A percentile compares a stretch with the other conserved stretches of the same genome.
Conservation (phyloP, 2,797 vertebrate genomes). For the Buceros bicornis region DNA sequence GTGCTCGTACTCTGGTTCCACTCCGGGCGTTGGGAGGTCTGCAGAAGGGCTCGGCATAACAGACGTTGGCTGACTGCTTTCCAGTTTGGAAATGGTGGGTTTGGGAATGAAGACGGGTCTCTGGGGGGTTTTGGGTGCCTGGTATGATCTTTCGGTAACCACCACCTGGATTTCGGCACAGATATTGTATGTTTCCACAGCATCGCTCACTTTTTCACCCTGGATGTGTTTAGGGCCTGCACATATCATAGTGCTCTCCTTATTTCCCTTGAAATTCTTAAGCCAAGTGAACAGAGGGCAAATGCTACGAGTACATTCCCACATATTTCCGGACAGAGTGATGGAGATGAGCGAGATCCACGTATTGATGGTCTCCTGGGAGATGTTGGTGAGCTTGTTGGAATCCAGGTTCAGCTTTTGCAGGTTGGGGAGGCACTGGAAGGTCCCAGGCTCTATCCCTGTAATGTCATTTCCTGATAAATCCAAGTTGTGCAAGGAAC, state of each 20-base stretch:
- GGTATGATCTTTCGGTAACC: conserved; percentile 82
- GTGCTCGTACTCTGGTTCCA: conserved; percentile 90
- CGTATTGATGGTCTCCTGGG: conserved; percentile 90
- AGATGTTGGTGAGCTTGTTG: conserved; percentile 95
- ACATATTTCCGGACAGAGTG: conserved; percentile 94
- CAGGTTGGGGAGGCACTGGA: conserved; percentile 94
- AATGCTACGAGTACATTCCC: conserved; percentile 94
- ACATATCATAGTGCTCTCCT: conserved; percentile 94
- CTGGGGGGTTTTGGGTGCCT: conserved; percentile 79
- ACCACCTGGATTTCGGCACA: conserved; percentile 87
- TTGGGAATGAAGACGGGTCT: conserved; percentile 81
- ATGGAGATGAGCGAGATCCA: conserved; percentile 97
- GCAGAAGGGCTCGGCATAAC: conserved; percentile 79
- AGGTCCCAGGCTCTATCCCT: conserved; percentile 89
- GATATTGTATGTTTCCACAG: conserved; percentile 91
- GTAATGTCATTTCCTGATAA: conserved; percentile 95
- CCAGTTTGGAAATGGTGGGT: conserved; percentile 83
- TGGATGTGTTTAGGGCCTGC: conserved; percentile 93
- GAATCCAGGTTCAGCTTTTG: conserved; percentile 97
- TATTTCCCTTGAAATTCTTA: conserved; percentile 94
- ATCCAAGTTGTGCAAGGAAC: conserved; percentile 96
- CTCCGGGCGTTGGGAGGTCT: conserved; percentile 79
- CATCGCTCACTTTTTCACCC: conserved; percentile 93
- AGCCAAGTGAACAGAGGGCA: conserved; percentile 95
- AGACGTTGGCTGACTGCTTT: conserved; percentile 78